These are phyloP conservation scores for Ophonus ardosiacus DNA, from an alignment of 2,888 invertebrate genomes.

Conservation along the genomic window DNA sequence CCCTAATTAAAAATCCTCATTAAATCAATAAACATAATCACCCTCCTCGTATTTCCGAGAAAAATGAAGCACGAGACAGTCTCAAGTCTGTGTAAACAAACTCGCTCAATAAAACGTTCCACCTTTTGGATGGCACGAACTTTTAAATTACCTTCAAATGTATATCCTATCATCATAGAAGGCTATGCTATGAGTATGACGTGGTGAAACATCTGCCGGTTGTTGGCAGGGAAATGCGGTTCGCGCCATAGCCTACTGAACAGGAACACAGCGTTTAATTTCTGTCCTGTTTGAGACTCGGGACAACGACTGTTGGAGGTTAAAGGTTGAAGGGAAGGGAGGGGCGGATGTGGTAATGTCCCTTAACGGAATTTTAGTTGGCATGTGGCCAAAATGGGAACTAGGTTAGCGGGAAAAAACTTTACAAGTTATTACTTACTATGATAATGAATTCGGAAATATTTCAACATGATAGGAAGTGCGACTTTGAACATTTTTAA, in stretches of 20 bases:
- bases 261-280: constrained; percentile 53
- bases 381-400: neutral
- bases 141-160: constrained; percentile 43
- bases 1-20: constrained; percentile 28
- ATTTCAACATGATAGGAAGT: neutral
- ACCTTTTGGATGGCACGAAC: constrained; percentile 42
- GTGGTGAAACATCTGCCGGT: constrained; percentile 39
- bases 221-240: constrained; percentile 29
- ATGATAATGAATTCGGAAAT: neutral
- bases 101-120: constrained; percentile 49
- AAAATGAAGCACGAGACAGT: neutral
- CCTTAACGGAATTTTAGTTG: constrained; percentile 39
- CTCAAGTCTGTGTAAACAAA: neutral
- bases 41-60: constrained; percentile 7
- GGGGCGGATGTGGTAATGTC: constrained; percentile 40
- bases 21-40: constrained; percentile 45
- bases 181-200: constrained; percentile 26
- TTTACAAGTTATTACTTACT: neutral
- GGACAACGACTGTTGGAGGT: constrained; percentile 40
- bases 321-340: constrained; percentile 18
- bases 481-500: neutral
- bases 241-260: constrained; percentile 39
- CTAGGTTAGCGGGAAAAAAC: neutral
- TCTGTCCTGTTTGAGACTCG: constrained; percentile 42
- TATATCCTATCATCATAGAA: constrained; percentile 16